These are phyloP conservation scores for Genyomyrus donnyi DNA, from an alignment of 2,113 vertebrate genomes.

Conservation along the genomic window DNA sequence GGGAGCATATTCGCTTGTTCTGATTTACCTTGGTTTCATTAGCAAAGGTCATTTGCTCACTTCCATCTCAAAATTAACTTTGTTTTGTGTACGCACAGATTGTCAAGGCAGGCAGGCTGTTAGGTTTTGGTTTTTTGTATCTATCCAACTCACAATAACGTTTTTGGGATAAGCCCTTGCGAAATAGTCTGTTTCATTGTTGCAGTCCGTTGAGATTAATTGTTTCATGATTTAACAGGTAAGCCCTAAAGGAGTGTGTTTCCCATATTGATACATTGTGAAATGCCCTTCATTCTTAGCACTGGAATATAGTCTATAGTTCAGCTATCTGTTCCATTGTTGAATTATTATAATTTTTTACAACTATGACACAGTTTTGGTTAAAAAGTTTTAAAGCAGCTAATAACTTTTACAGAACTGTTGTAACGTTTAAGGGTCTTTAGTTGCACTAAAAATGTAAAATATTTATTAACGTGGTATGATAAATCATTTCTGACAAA, in stretches of 20 bases:
- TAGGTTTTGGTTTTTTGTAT: neutral
- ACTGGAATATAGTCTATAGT: neutral
- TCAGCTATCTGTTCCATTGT: neutral
- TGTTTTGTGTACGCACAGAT: neutral
- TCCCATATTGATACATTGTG: neutral
- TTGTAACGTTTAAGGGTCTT: slow-evolving; percentile 17
- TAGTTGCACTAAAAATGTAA: slow-evolving; percentile 19
- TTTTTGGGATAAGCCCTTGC: neutral
- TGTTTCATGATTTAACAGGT: neutral
- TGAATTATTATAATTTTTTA: neutral
- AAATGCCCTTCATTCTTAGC: neutral
- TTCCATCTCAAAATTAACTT: neutral
- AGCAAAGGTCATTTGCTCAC: neutral
- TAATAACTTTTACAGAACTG: slow-evolving; percentile 4
- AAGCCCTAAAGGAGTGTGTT: neutral
- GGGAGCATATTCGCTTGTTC: neutral
- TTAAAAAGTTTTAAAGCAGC: slow-evolving; percentile 18
- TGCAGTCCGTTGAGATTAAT: neutral
- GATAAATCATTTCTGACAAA: slow-evolving; percentile 19
- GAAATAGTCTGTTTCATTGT: neutral
- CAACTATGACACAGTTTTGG: slow-evolving; percentile 14
- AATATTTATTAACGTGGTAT: slow-evolving; percentile 11
- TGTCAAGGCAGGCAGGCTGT: neutral
- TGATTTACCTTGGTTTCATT: neutral
- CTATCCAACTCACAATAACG: neutral